phyloP scores from a whole-genome alignment of 1,140 invertebrate genomes.

The Oncopeltus fasciatus region DNA sequence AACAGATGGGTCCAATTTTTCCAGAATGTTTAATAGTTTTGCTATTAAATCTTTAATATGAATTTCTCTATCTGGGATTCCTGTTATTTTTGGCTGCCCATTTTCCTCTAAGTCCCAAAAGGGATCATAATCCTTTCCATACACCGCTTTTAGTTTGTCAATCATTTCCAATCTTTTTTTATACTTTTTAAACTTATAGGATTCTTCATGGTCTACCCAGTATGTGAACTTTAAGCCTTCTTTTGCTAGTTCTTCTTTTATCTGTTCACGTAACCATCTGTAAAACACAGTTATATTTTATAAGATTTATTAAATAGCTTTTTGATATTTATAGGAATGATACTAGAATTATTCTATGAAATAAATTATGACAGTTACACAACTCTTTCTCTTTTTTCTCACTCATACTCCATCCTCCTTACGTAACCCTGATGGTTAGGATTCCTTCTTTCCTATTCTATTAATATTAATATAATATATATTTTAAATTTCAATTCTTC shows the following conservation, averaged over 20 bases:
- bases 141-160: neutral
- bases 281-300: too few species aligned
- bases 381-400: too few species aligned
- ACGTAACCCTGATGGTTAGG: too few species aligned
- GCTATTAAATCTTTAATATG: too few species aligned
- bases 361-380: too few species aligned
- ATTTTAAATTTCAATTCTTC: too few species aligned
- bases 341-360: too few species aligned
- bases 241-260: neutral
- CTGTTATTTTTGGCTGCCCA: neutral
- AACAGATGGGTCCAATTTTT: too few species aligned
- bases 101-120: neutral
- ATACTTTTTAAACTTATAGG: neutral
- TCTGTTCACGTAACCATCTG: neutral
- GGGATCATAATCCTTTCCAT: neutral
- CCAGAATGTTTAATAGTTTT: too few species aligned
- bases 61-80: neutral
- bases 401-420: too few species aligned
- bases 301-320: neutral
- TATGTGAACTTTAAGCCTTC: neutral
- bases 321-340: neutral
- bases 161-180: neutral
- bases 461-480: too few species aligned
- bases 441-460: too few species aligned
- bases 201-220: neutral